Percentiles rank a stretch among this genome's conserved stretches.
These are phyloP conservation scores for Diadema setosum DNA, from an alignment of 35 echinoderm and acorn worm species.

Conservation along the genomic window DNA sequence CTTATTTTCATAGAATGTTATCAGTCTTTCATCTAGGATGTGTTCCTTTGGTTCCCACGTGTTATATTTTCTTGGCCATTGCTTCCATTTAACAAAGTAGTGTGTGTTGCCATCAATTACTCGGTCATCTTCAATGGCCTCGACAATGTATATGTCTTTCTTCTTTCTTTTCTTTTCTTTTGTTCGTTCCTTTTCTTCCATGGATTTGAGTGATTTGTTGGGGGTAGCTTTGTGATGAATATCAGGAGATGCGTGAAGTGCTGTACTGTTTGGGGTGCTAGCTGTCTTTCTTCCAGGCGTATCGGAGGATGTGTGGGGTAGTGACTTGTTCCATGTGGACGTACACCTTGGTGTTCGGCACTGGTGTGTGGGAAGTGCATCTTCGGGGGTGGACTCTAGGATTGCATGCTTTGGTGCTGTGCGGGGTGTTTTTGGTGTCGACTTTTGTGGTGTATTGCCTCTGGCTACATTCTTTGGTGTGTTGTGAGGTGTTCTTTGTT, in stretches of 20 bases:
- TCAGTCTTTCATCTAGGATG: not conserved
- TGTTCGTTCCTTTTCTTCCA: not conserved
- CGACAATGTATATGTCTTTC: not conserved
- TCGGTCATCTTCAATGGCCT: not conserved
- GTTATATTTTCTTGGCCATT: not conserved
- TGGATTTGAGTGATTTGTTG: not conserved
- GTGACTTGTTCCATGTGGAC: not conserved
- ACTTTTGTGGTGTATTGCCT: not conserved
- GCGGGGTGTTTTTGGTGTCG: not conserved
- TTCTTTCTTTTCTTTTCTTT: not conserved
- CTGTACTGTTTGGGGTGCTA: not conserved
- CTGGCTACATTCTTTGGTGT: not conserved
- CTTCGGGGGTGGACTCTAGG: not conserved
- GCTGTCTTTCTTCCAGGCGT: not conserved
- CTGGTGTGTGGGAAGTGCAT: not conserved
- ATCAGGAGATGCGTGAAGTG: not conserved
- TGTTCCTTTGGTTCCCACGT: conserved; percentile 11
- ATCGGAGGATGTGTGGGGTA: not conserved
- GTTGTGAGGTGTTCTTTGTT: not conserved
- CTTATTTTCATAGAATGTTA: not conserved
- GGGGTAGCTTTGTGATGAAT: not conserved
- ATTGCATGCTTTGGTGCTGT: not conserved
- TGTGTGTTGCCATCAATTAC: not conserved
- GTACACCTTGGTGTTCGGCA: not conserved
- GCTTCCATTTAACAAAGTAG: conserved; percentile 3